A percentile compares a stretch with the other conserved stretches of the same genome.
Conservation (phyloP, 1,140 invertebrate genomes). For the Lasioglossum baleicum region DNA sequence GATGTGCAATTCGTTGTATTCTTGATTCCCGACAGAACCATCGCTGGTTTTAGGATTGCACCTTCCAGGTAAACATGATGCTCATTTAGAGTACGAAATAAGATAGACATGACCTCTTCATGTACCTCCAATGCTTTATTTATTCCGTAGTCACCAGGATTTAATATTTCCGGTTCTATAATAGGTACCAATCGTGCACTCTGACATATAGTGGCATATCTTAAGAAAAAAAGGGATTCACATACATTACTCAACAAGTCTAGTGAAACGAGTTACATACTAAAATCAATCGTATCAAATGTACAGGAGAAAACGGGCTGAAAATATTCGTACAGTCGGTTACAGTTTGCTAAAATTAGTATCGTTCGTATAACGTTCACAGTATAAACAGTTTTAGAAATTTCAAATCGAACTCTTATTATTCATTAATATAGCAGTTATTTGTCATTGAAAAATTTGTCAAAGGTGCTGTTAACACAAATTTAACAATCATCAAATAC, state of each 20-base stretch:
- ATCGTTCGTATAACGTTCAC: background rate
- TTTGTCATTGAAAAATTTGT: too few relatives aligned
- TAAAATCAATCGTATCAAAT: background rate
- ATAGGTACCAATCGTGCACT: slow-evolving; percentile 97
- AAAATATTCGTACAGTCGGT: background rate
- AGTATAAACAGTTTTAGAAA: background rate
- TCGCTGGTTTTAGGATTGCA: slow-evolving; percentile 98
- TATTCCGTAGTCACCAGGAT: slow-evolving; percentile 90
- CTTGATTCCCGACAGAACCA: slow-evolving; percentile 91
- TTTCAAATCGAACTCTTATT: too few relatives aligned
- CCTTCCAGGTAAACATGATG: slow-evolving; percentile 99
- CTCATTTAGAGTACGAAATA: slow-evolving; percentile 88
- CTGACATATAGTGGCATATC: slow-evolving; percentile 98
- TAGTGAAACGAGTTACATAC: too few relatives aligned
- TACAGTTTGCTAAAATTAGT: background rate
- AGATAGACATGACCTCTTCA: slow-evolving; percentile 48
- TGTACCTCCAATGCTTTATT: slow-evolving; percentile 39
- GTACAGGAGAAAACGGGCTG: background rate
- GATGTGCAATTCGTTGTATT: slow-evolving; percentile 61
- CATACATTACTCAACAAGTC: background rate
- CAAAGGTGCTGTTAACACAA: too few relatives aligned
- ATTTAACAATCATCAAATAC: too few relatives aligned
- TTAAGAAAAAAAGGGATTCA: slow-evolving; percentile 57
- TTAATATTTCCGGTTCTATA: slow-evolving; percentile 95
- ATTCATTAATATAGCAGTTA: too few relatives aligned